Conservation (phyloP, 2,113 vertebrate genomes). For the Delphinus delphis region DNA sequence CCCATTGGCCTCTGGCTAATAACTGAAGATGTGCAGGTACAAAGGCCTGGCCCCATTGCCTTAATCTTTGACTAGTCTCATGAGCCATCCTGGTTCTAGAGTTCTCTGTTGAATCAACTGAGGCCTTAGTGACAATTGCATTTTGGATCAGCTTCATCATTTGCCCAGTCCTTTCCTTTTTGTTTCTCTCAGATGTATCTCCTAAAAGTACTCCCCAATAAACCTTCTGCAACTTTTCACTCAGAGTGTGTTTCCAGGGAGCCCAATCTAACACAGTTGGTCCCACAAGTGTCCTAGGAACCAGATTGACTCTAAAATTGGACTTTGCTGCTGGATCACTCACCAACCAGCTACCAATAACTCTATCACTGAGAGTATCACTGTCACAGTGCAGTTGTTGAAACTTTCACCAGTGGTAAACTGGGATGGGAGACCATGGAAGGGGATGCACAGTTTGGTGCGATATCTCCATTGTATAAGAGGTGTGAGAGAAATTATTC, state of each 20-base stretch:
- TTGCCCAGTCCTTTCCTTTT: not conserved
- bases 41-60: not conserved
- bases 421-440: not conserved
- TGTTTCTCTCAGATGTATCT: not conserved
- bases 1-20: not conserved
- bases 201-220: not conserved
- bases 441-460: rapidly evolving
- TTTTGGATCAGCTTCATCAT: not conserved
- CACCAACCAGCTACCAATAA: not conserved
- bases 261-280: not conserved
- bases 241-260: not conserved
- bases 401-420: not conserved
- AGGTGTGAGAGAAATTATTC: not conserved
- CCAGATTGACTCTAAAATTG: not conserved
- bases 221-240: not conserved
- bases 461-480: not conserved
- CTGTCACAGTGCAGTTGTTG: not conserved
- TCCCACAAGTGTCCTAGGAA: not conserved
- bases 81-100: not conserved
- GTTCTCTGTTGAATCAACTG: not conserved
- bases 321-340: not conserved
- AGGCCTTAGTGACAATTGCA: not conserved
- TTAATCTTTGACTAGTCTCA: not conserved
- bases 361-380: not conserved
- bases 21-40: not conserved